These are phyloP conservation scores for Aphrophora alni DNA, from an alignment of 2,888 invertebrate species.

Conservation along the genomic window DNA sequence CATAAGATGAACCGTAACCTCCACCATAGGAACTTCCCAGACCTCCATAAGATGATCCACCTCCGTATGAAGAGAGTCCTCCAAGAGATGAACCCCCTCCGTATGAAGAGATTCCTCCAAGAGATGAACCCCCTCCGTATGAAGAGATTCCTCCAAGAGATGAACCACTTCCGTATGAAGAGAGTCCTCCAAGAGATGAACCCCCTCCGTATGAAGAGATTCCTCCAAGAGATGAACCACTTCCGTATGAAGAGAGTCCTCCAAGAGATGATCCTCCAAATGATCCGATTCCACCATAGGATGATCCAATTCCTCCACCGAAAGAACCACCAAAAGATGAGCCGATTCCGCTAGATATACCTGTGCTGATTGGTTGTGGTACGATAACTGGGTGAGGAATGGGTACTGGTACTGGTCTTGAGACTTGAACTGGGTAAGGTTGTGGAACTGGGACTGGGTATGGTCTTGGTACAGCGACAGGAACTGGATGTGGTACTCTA, in stretches of 20 bases:
- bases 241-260: constrained; percentile 52
- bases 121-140: constrained; percentile 45
- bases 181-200: constrained; percentile 55
- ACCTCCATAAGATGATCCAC: constrained; percentile 6
- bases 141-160: constrained; percentile 43
- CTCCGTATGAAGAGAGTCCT: constrained; percentile 23
- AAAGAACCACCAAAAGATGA: background rate
- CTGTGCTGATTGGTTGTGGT: constrained; percentile 42
- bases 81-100: constrained; percentile 56
- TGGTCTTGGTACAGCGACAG: constrained; percentile 56
- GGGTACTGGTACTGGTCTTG: constrained; percentile 40
- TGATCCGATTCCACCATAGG: background rate
- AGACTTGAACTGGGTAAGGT: constrained; percentile 41
- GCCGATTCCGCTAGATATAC: constrained; percentile 38
- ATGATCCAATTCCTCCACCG: background rate
- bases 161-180: background rate
- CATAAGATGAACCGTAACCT: background rate
- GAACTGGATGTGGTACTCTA: constrained; percentile 44
- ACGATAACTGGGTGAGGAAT: constrained; percentile 42
- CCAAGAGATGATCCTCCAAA: background rate
- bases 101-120: constrained; percentile 47
- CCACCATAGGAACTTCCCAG: background rate
- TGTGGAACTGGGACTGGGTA: constrained; percentile 41
- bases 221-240: constrained; percentile 53
- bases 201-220: constrained; percentile 55